A percentile compares a stretch with the other conserved stretches of the same genome.
These are phyloP conservation scores for Apocrypta bakeri DNA, from an alignment of 1,140 invertebrate species.

Conservation along the genomic window DNA sequence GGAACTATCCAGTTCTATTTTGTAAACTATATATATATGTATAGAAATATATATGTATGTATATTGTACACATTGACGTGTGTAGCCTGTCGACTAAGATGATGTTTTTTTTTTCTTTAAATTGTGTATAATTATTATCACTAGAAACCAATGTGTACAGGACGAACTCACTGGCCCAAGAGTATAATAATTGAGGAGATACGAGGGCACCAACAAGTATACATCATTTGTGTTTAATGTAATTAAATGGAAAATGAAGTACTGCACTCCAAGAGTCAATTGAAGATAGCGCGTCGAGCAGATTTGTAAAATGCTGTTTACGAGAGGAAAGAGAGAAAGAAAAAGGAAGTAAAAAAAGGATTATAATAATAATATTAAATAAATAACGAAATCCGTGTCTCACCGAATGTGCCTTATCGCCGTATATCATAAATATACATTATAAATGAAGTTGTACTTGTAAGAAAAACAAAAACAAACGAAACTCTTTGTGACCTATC, in stretches of 20 bases:
- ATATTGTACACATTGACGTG: neutral
- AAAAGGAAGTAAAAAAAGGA: too few species aligned
- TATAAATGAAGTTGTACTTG: neutral
- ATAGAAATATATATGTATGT: too few species aligned
- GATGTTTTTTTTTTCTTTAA: constrained; percentile 29
- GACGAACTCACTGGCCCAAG: constrained; percentile 15
- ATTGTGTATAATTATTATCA: constrained; percentile 34
- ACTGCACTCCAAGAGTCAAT: neutral
- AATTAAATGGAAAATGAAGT: neutral
- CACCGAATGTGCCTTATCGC: constrained; percentile 59
- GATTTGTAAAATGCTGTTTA: neutral
- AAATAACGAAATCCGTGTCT: constrained; percentile 12
- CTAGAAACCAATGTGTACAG: constrained; percentile 27
- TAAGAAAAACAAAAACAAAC: neutral
- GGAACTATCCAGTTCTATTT: neutral
- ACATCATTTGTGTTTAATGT: constrained; percentile 18
- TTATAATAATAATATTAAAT: too few species aligned
- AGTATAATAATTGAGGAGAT: neutral
- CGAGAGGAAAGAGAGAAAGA: too few species aligned
- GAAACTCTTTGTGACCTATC: neutral
- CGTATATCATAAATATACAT: constrained; percentile 3
- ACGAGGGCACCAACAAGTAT: neutral
- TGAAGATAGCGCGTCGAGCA: neutral
- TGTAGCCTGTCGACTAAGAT: neutral
- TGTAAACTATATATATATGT: constrained; percentile 1